Evolutionary conservation across 2,113 vertebrate genomes (phyloP).

Genomic region (Cyrtonyx montezumae): DNA sequence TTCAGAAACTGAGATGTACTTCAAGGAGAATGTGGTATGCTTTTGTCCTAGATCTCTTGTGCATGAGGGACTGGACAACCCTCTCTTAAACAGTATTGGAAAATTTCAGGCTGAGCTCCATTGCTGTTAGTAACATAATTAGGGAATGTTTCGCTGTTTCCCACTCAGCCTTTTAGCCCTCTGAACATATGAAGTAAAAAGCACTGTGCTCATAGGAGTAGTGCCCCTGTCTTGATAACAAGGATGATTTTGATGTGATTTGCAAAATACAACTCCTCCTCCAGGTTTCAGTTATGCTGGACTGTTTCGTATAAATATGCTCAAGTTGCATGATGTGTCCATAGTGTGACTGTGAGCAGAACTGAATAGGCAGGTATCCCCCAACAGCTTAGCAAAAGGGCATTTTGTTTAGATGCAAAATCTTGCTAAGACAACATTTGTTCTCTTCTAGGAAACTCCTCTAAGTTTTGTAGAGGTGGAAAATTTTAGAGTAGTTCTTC

Average conservation of each 20-base stretch:
- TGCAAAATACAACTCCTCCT: neutral
- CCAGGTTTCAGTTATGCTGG: neutral
- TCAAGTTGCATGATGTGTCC: neutral
- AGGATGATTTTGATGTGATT: neutral
- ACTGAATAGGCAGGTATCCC: no score
- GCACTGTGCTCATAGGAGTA: neutral
- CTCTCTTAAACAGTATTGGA: neutral
- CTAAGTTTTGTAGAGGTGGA: neutral
- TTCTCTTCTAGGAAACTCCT: neutral
- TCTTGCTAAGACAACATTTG: neutral
- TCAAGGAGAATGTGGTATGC: neutral
- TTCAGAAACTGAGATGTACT: neutral
- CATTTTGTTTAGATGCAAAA: neutral
- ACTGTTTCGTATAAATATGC: no score
- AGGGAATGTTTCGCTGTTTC: neutral
- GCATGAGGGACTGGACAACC: fast-evolving
- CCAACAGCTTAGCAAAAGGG: neutral
- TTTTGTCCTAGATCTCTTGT: neutral
- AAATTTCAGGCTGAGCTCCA: fast-evolving
- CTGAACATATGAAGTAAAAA: neutral
- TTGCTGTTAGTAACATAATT: neutral
- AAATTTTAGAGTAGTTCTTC: neutral
- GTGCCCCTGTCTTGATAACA: neutral
- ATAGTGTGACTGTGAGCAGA: neutral
- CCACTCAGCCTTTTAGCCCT: neutral